Conservation (phyloP, 2,888 invertebrate genomes). For the Scaptomyza caliginosa region DNA sequence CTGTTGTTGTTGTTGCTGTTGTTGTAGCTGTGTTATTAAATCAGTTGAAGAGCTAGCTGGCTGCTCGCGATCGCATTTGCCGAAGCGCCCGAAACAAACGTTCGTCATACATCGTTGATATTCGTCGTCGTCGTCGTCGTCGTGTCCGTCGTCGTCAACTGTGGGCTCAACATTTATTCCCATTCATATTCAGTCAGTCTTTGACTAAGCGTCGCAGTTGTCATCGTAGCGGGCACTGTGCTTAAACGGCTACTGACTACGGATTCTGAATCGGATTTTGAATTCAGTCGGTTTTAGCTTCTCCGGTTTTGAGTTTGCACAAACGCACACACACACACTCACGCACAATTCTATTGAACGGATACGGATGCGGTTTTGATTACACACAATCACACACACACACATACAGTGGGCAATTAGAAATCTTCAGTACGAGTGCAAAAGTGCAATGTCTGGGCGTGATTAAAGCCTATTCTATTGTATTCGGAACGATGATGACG, state of each 20-base stretch:
- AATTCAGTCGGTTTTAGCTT: slow-evolving; percentile 27
- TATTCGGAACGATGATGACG: slow-evolving; percentile 54
- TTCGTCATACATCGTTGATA: slow-evolving; percentile 38
- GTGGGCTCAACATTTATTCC: slow-evolving; percentile 54
- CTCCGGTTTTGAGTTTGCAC: slow-evolving; percentile 37
- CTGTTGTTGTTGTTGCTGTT: slow-evolving; percentile 27
- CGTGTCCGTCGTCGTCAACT: slow-evolving; percentile 13
- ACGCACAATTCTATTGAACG: slow-evolving; percentile 40
- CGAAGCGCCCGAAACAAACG: slow-evolving; percentile 43
- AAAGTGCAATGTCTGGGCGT: slow-evolving; percentile 71
- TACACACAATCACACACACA: slow-evolving; percentile 23
- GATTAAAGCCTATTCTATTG: slow-evolving; percentile 67
- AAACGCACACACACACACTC: slow-evolving; percentile 5
- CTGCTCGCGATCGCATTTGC: slow-evolving; percentile 52
- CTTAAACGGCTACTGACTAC: slow-evolving; percentile 28
- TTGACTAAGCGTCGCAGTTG: slow-evolving; percentile 71
- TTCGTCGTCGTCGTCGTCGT: slow-evolving; percentile 14
- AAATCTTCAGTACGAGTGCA: slow-evolving; percentile 47
- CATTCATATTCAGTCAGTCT: slow-evolving; percentile 70
- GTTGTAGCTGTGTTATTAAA: slow-evolving; percentile 45
- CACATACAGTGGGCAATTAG: slow-evolving; percentile 40
- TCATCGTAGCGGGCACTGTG: slow-evolving; percentile 56
- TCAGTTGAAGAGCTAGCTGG: slow-evolving; percentile 57
- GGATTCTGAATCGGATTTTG: slow-evolving; percentile 18
- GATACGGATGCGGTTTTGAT: slow-evolving; percentile 62